Evolutionary conservation across 1,140 invertebrate species (phyloP).

Genomic region (Drosophila rufa): DNA sequence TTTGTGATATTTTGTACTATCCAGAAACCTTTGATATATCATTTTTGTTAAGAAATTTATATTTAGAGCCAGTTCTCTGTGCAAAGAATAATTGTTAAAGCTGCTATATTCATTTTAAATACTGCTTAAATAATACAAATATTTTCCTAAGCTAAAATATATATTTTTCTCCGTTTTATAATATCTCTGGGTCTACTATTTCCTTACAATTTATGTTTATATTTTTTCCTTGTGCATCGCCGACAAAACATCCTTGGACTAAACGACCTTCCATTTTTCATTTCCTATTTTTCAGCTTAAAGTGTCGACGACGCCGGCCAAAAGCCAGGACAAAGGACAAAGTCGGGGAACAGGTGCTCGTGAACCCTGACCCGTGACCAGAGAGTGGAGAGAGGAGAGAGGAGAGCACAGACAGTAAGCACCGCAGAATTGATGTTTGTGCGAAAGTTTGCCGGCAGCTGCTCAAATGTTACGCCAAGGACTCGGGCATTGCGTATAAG

Average conservation of each 20-base stretch:
- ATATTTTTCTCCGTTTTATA: too few species aligned
- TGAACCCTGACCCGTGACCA: slow-evolving; percentile 25
- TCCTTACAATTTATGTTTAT: background rate
- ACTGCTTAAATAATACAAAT: too few species aligned
- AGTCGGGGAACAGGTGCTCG: slow-evolving; percentile 17
- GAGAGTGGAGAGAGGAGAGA: background rate
- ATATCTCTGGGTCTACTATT: too few species aligned
- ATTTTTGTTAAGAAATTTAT: too few species aligned
- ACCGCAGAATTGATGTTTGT: slow-evolving; percentile 58
- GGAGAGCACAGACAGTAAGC: slow-evolving; percentile 11
- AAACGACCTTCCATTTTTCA: slow-evolving; percentile 74
- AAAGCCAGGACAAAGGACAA: slow-evolving; percentile 38
- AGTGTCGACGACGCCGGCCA: slow-evolving; percentile 61
- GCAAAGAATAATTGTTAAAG: too few species aligned
- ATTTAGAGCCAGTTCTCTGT: too few species aligned
- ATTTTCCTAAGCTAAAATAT: too few species aligned
- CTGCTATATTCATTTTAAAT: too few species aligned
- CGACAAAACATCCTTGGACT: slow-evolving; percentile 34
- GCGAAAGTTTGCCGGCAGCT: slow-evolving; percentile 51
- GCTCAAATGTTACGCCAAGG: slow-evolving; percentile 42
- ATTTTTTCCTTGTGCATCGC: slow-evolving; percentile 19
- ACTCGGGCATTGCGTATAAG: slow-evolving; percentile 8
- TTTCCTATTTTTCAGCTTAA: slow-evolving; percentile 78
- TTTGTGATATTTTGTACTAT: too few species aligned
- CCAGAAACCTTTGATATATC: too few species aligned